Evolutionary conservation across 2,113 vertebrate species (phyloP), one percentile per base, ranked within the genome.

Genomic region (Callopanchax toddi): DNA sequence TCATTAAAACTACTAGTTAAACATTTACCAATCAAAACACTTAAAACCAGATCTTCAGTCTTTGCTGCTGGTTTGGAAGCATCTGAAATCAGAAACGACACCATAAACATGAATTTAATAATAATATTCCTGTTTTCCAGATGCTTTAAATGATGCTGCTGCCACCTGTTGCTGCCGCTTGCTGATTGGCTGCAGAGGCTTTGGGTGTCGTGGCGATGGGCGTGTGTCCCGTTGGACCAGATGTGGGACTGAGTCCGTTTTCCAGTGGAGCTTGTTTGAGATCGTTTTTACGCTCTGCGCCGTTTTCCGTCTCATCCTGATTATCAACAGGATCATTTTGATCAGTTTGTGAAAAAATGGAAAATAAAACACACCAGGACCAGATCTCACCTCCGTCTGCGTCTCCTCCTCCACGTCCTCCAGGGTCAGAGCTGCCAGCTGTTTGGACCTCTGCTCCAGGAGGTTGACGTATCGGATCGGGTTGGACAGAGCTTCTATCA

Each of bases 401-500:
- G 91, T 75, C 69, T 97, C 97, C 71, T 98, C 97, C 71, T 98
- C 91, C 0, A 65, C 94, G 32, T 99, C 97, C 79, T 99, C 97
- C 78, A 97, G 83, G 0, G 97, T 99, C 63, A 99, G 84, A 0
- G 97, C 97, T 0, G 95, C 97, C 88, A 99, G 88, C 54, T 98
- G 96, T 59, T 97, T 97, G 21, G 97, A 96, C 88, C 97, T 94
- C 89, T 99, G 97, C 75, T 99, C 97, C 96, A 99, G 95, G 59
- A 99, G 80, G 88, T 99, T 99, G 16, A 99, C 96, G 0, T 99
- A 99, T 76, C 95, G 92, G 43, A 99, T 99, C 5, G 97, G 97
- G 89, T 99, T 99, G 55, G 97, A 99, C 83, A 99, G 89, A 54
- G 97, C 97, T 90, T 99, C 97, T 0, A 99, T 99, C 71, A 99